Evolutionary conservation across 1,140 invertebrate genomes (phyloP), one percentile per base, ranked within the genome.

Genomic region (Zaprionus capensis): DNA sequence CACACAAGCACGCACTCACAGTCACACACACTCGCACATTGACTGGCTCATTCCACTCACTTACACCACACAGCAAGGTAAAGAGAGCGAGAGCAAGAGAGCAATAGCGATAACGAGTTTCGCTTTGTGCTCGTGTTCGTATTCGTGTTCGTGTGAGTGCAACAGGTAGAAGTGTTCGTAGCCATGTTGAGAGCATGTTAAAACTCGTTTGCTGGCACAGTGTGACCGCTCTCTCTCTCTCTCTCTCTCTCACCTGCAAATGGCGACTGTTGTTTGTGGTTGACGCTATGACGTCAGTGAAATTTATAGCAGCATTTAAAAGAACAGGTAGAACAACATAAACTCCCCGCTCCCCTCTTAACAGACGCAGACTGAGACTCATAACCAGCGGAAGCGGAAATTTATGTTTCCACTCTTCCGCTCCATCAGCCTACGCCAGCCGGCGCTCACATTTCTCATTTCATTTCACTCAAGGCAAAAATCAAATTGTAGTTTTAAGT

Each of bases 361-460:
- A 4, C 46, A 24, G 11, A 24, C 9, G 14, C 26, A 2, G 20
- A 24, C 17, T 9, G 7, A 14, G 24, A 73, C 44, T 46, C 38
- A 57, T 63, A 77, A 67, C 22, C 31, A 88, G 49, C 76, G 85
- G 86, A 90, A 90, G 55, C 85, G 85, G 85, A 90, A 90, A 85
- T 82, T 86, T 78, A 74, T 74, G 72, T 71, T 79, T 57, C 68
- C 28, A 41, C 63, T 70, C 68, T 86, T 79, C 74, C 70, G 78
- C 34, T 73, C 24, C 56, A 65, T 73, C 66, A 70, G 62, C 57
- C 62, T 66, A 55, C 28, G 72, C 66, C 67, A 74, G 67, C 58
- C 74, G 71, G 71, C 71, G 78, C 76, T 58, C 51, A 67, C 63
- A 75, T 67, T 62, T 58, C 44, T 57, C 62, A 75, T 66, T 61